phyloP scores from a whole-genome alignment of 2,888 invertebrate genomes.

The Drosophila recens region DNA sequence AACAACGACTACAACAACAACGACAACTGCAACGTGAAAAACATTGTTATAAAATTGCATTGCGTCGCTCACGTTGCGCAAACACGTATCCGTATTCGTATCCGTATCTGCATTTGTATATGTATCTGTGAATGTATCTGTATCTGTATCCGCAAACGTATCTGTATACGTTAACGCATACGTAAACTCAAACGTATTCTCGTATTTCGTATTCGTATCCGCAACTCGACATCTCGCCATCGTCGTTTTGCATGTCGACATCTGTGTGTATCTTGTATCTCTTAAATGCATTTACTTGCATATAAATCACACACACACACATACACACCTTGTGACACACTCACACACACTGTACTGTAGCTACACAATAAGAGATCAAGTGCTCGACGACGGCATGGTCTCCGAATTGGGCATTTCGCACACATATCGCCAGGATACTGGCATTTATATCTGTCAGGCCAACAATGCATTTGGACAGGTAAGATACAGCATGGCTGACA shows the following conservation, averaged over 20 bases:
- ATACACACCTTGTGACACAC: constrained; percentile 31
- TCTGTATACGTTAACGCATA: constrained; percentile 12
- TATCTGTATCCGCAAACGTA: constrained; percentile 24
- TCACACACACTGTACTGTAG: constrained; percentile 71
- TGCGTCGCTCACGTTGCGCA: constrained; percentile 80
- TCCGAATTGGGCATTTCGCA: constrained; percentile 94
- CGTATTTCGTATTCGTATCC: constrained; percentile 34
- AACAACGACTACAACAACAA: constrained; percentile 25
- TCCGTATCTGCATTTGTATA: constrained; percentile 33
- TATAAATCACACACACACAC: constrained; percentile 70
- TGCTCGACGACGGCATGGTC: constrained; percentile 92
- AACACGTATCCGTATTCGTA: constrained; percentile 68
- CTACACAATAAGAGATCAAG: constrained; percentile 91
- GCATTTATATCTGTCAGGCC: constrained; percentile 94
- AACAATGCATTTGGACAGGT: constrained; percentile 96
- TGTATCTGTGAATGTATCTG: constrained; percentile 29
- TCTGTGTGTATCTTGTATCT: constrained; percentile 58
- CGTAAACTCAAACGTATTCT: constrained; percentile 24
- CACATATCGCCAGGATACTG: constrained; percentile 95
- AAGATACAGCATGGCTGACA: constrained; percentile 73
- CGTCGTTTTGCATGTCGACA: constrained; percentile 42
- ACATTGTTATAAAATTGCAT: constrained; percentile 82
- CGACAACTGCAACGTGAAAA: constrained; percentile 68
- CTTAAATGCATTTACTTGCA: constrained; percentile 81
- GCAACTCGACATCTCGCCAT: constrained; percentile 28